Conservation (phyloP, 2,888 invertebrate species). For the Scaptomyza flava region DNA sequence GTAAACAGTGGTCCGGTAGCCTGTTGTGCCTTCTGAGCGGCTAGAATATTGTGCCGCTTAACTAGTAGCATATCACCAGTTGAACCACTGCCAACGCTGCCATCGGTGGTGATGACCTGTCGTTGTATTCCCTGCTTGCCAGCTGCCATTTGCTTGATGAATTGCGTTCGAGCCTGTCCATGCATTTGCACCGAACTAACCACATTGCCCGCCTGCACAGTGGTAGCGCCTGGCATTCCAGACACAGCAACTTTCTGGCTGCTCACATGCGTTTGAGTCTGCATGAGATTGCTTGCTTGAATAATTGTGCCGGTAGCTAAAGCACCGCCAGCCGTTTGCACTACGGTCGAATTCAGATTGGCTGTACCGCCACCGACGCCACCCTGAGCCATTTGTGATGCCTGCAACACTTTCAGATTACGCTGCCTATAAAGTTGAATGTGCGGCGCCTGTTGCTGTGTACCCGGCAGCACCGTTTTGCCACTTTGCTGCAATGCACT, state of each 20-base stretch:
- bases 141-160: slow-evolving; percentile 83
- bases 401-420: slow-evolving; percentile 82
- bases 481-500: slow-evolving; percentile 82
- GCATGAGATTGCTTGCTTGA: slow-evolving; percentile 81
- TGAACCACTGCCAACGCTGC: slow-evolving; percentile 85
- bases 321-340: slow-evolving; percentile 81
- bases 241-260: slow-evolving; percentile 84
- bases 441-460: slow-evolving; percentile 79
- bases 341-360: slow-evolving; percentile 70
- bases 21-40: slow-evolving; percentile 84
- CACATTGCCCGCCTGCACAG: slow-evolving; percentile 72
- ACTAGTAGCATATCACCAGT: slow-evolving; percentile 86
- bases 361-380: slow-evolving; percentile 27
- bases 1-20: slow-evolving; percentile 85
- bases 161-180: slow-evolving; percentile 82
- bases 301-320: slow-evolving; percentile 83
- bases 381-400: slow-evolving; percentile 51
- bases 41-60: slow-evolving; percentile 85
- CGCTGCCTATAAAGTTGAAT: slow-evolving; percentile 84
- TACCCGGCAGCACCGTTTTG: slow-evolving; percentile 70
- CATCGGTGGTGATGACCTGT: slow-evolving; percentile 84
- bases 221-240: slow-evolving; percentile 73
- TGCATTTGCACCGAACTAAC: slow-evolving; percentile 85
- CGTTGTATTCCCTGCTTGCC: slow-evolving; percentile 85
- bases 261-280: slow-evolving; percentile 81